These are phyloP conservation scores for Sarcophaga subvicina DNA, from an alignment of 2,888 invertebrate genomes.

Conservation along the genomic window DNA sequence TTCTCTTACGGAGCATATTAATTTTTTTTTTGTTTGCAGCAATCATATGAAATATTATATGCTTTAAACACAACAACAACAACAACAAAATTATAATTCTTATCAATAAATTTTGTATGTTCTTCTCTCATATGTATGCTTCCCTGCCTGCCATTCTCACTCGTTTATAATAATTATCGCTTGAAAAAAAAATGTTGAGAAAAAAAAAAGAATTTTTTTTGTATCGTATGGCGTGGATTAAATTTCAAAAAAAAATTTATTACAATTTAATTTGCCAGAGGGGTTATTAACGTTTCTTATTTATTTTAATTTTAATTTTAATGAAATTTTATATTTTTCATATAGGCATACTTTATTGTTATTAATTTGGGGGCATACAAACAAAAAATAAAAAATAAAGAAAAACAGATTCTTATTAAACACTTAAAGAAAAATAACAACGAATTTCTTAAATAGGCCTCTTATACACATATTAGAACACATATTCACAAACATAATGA, in stretches of 20 bases:
- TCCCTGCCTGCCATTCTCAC: too few species aligned
- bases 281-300: slow-evolving; percentile 25
- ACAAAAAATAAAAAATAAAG: too few species aligned
- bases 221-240: neutral
- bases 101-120: too few species aligned
- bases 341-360: neutral
- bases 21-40: slow-evolving; percentile 12
- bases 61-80: too few species aligned
- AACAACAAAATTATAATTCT: too few species aligned
- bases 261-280: slow-evolving; percentile 44
- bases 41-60: too few species aligned
- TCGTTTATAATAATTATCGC: slow-evolving; percentile 36
- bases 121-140: too few species aligned
- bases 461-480: too few species aligned
- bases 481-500: too few species aligned
- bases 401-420: neutral
- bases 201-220: neutral
- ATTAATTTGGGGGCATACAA: too few species aligned
- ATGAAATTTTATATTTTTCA: slow-evolving; percentile 2
- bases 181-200: neutral
- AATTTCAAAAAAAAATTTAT: slow-evolving; percentile 29
- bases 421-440: slow-evolving; percentile 20
- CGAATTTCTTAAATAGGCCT: too few species aligned
- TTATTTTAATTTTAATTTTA: slow-evolving; percentile 31
- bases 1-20: neutral